Base-by-base conservation (phyloP, 2,888 invertebrate species). In the Ypsolopha sequella region DNA sequence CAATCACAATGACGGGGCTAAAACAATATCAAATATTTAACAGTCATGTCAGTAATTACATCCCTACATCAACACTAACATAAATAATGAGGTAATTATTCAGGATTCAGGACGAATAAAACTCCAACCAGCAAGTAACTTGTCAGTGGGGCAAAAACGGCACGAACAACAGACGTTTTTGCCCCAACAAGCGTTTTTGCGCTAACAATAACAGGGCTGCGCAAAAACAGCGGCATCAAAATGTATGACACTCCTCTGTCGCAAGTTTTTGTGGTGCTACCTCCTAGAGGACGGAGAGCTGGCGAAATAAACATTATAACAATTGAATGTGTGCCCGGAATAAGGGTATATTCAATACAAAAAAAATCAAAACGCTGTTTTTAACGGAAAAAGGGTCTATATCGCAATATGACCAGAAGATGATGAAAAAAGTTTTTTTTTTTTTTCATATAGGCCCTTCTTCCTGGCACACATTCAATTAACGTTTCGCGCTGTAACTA, bases 61-160 rank as follows among this genome's bases (percentile, higher is more conserved):
- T 14, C 41, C 41, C 35, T 9, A n/a, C 14, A 38, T 38, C 11
- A 51, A 36, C 33, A 38, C 43, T 61, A 58, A 65, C 68, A 69
- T 66, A 70, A 72, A 73, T 75, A 73, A 75, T 73, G 73, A 77
- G 70, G 74, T 80, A 78, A 80, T 81, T 80, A 80, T 79, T 79
- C 75, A 69, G 61, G 71, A 80, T 79, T 79, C 75, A 69, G 61
- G 71, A 73, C 70, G 70, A 70, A 76, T 73, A 75, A 71, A 76
- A 75, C 70, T 71, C 64, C 62, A n/a, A n/a, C n/a, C n/a, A 64
- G 61, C 66, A 66, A 70, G 76, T 76, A 74, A 75, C 78, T 80
- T 80, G 80, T 79, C 84, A 76, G 60, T 67, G 58, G 53, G 50
- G 70, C 81, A 84, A 85, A 85, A 85, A 84, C 79, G 54, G 64